Conservation (phyloP, 2,888 invertebrate species). For the Rhagium mordax region DNA sequence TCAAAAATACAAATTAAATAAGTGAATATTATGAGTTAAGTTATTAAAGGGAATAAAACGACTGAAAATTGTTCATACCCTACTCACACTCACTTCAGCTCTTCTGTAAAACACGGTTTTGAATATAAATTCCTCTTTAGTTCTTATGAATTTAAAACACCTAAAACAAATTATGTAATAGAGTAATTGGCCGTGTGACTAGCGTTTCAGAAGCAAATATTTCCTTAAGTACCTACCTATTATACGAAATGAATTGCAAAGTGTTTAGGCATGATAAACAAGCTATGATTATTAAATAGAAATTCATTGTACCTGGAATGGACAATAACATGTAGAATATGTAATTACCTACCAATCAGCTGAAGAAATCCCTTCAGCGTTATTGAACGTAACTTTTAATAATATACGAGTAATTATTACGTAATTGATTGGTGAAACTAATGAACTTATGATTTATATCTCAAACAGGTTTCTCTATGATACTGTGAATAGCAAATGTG, state of each 20-base stretch:
- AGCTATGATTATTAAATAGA: slow-evolving; percentile 8
- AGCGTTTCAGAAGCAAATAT: background rate
- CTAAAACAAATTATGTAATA: background rate
- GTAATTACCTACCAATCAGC: slow-evolving; percentile 8
- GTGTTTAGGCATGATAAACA: background rate
- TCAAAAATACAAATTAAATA: too few relatives aligned
- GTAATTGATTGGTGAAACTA: background rate
- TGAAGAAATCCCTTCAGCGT: slow-evolving; percentile 1
- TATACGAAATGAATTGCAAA: background rate
- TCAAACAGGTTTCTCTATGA: background rate
- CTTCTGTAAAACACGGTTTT: background rate
- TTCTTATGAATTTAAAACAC: background rate
- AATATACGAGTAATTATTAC: background rate
- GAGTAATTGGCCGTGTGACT: background rate
- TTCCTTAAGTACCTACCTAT: background rate
- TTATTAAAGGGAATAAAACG: too few relatives aligned
- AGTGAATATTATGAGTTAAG: too few relatives aligned
- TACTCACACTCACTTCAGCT: too few relatives aligned
- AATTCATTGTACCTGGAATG: slow-evolving; percentile 1
- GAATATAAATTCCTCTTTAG: background rate
- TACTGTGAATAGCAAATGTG: background rate
- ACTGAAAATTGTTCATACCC: too few relatives aligned
- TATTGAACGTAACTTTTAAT: slow-evolving; percentile 2
- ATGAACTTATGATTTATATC: background rate
- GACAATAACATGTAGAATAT: background rate